These are phyloP conservation scores for Galleria mellonella DNA, from an alignment of 1,140 invertebrate genomes.

Conservation along the genomic window DNA sequence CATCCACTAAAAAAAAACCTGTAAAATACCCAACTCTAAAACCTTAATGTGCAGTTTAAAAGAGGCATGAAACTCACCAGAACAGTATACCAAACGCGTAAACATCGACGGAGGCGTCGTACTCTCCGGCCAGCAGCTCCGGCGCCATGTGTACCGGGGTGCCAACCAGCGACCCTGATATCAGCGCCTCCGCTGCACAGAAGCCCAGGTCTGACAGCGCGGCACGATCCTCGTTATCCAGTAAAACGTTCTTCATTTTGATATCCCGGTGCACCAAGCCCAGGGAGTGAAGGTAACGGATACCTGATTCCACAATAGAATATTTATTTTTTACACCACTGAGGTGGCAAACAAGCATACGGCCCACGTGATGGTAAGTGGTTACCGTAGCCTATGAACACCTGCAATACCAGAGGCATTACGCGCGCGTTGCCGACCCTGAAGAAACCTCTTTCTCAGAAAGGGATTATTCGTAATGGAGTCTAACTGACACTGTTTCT, in stretches of 20 bases:
- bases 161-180: constrained; percentile 90
- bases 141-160: constrained; percentile 96
- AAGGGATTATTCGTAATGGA: too few relatives aligned
- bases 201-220: constrained; percentile 94
- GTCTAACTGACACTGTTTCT: too few relatives aligned
- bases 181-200: constrained; percentile 93
- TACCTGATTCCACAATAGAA: constrained; percentile 67
- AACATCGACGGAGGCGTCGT: constrained; percentile 91
- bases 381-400: too few relatives aligned
- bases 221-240: constrained; percentile 84
- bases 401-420: too few relatives aligned
- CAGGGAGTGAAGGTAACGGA: constrained; percentile 91
- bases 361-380: too few relatives aligned
- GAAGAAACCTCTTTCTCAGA: too few relatives aligned
- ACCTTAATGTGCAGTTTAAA: too few relatives aligned
- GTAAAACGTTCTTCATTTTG: constrained; percentile 91
- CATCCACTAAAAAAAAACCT: too few relatives aligned
- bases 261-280: constrained; percentile 93
- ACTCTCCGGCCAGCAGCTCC: constrained; percentile 87
- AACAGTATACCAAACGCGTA: constrained; percentile 95
- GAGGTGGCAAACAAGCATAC: too few relatives aligned
- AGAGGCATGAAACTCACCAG: constrained; percentile 79
- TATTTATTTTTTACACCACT: too few relatives aligned
- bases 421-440: too few relatives aligned
- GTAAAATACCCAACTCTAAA: too few relatives aligned